Percentiles rank a stretch among this genome's conserved stretches.
These are phyloP conservation scores for Dasyurus viverrinus DNA, from an alignment of 2,113 vertebrate species.

Conservation along the genomic window DNA sequence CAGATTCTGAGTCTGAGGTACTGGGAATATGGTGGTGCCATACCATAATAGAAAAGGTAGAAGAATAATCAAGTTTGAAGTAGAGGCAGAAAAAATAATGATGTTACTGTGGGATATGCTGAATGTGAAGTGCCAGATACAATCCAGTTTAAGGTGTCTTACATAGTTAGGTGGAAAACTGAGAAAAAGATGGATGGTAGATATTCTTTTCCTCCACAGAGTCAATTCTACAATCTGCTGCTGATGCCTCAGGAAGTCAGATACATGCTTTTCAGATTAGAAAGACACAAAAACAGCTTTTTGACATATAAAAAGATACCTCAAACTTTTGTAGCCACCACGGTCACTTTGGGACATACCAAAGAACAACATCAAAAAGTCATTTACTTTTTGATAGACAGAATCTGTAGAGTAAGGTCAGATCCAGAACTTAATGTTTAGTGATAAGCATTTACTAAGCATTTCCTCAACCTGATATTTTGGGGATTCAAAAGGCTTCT, in stretches of 20 bases:
- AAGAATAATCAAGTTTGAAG: not conserved
- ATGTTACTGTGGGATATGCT: not conserved
- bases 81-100: not conserved
- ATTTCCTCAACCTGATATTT: not conserved
- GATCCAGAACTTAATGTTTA: not conserved
- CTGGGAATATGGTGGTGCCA: not conserved
- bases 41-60: not conserved
- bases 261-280: not conserved
- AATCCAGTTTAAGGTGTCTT: not conserved
- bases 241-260: not conserved
- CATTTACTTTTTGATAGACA: not conserved
- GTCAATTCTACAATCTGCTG: not conserved
- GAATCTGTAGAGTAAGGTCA: not conserved
- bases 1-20: not conserved
- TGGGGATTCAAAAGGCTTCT: not conserved
- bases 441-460: not conserved
- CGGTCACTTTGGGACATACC: not conserved
- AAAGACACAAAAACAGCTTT: not conserved
- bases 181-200: not conserved
- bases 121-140: not conserved
- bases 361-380: not conserved
- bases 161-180: not conserved
- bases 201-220: not conserved
- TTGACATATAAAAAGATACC: not conserved
- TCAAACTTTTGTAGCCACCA: not conserved